These are phyloP conservation scores for Coenobita brevimanus DNA, from an alignment of 1,140 invertebrate genomes.

Conservation along the genomic window DNA sequence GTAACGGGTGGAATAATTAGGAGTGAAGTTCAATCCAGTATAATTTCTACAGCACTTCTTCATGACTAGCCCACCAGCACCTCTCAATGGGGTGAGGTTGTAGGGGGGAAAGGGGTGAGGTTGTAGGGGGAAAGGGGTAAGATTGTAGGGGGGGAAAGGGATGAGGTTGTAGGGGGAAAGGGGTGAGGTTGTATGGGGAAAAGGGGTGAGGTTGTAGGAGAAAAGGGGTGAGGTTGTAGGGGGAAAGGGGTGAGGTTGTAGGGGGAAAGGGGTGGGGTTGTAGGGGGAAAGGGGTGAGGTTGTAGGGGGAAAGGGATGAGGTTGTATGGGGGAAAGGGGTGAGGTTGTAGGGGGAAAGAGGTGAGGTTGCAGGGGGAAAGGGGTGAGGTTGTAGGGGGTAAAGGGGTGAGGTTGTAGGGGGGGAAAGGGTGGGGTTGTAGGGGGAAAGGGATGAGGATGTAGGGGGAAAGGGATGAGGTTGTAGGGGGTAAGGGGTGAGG, in stretches of 20 bases:
- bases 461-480: slow-evolving; percentile 1
- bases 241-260: neutral
- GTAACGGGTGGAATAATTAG: too few relatives aligned
- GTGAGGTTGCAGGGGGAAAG: neutral
- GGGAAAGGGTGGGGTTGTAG: too few relatives aligned
- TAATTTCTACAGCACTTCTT: too few relatives aligned
- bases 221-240: neutral
- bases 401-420: too few relatives aligned
- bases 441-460: neutral
- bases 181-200: neutral
- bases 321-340: neutral
- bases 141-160: neutral
- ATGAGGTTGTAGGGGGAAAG: too few relatives aligned
- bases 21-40: too few relatives aligned
- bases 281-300: neutral
- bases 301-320: neutral
- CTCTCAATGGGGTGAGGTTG: neutral
- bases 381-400: neutral
- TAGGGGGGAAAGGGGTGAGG: neutral
- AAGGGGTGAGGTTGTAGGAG: too few relatives aligned
- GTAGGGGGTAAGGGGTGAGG: neutral
- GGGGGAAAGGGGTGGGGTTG: neutral
- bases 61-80: too few relatives aligned
- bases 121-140: neutral
- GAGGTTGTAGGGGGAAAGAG: neutral